Conservation (phyloP, 2,113 vertebrate genomes). For the Physeter macrocephalus region DNA sequence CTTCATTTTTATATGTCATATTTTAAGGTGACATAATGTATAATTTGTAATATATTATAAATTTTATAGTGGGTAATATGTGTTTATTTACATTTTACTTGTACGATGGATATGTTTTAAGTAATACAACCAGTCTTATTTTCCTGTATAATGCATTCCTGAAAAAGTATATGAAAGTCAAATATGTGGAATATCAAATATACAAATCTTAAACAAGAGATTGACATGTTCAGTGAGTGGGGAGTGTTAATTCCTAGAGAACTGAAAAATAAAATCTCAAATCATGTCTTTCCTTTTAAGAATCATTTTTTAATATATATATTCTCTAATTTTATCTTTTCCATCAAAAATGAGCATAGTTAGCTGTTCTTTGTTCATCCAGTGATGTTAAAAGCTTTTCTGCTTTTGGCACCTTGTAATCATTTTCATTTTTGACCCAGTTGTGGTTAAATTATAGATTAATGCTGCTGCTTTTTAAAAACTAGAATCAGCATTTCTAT, state of each 20-base stretch:
- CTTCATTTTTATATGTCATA: background rate
- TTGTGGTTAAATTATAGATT: background rate
- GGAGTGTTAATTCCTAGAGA: background rate
- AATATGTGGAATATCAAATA: background rate
- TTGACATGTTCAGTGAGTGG: background rate
- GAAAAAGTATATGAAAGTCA: background rate
- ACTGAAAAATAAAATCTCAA: constrained; percentile 10
- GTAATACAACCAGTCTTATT: background rate
- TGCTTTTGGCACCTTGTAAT: background rate
- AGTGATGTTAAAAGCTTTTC: background rate
- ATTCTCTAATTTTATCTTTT: background rate
- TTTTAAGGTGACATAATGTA: background rate
- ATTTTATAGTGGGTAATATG: background rate
- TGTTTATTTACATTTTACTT: background rate
- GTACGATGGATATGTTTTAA: background rate
- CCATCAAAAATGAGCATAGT: background rate
- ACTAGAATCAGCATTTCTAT: background rate
- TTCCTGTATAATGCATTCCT: background rate
- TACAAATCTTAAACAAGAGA: background rate
- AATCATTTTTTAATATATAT: background rate
- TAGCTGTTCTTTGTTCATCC: background rate
- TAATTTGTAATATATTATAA: background rate
- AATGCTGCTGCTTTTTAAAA: background rate
- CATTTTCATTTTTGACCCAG: constrained; percentile 5
- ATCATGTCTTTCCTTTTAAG: background rate